Evolutionary conservation across 2,113 vertebrate genomes (phyloP), one percentile per base, ranked within the genome.

Genomic region (Catharus minimus): DNA sequence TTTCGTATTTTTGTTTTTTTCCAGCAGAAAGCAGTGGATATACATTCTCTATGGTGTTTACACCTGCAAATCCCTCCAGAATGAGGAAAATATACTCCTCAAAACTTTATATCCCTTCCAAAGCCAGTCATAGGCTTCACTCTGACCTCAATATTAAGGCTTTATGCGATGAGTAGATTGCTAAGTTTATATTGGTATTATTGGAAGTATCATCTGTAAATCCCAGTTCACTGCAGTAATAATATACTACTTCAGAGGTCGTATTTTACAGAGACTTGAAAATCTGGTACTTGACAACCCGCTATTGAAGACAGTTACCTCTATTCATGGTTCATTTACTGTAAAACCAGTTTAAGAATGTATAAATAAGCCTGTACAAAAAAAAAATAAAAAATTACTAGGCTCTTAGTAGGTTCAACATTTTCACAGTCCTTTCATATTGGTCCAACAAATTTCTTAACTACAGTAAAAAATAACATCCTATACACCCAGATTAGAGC

Each of bases 291-390:
- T 92, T 86, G 80, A 94, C 74, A 89, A 79, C 28, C 10, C 7
- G 16, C 46, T 92, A 20, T 43, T 84, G 74, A 88, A 76, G 86
- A 88, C 83, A 84, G 76, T 78, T 94, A 86, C 82, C 76, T 93
- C 73, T 84, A 71, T 93, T 90, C 61, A 84, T 89, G 79, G 80
- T 92, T 88, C 83, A 90, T 84, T 92, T 93, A 86, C 88, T 67
- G 47, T 92, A 91, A 92, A 92, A 75, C 32, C 32, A 82, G 44
- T 78, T 94, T 86, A 94, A 78, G 69, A 92, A 82, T 66, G 39
- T 83, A 91, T 86, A 81, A 86, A 73, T 77, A 89, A 80, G 41
- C 41, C 68, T n/a, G 30, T 52, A 68, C 9, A 17, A 77, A 39
- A 36, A 44, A 47, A 55, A 20, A 49, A 43, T 9, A 38, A 38